Evolutionary conservation across 2,797 vertebrate genomes (phyloP).

Genomic region (Ibycter americanus): DNA sequence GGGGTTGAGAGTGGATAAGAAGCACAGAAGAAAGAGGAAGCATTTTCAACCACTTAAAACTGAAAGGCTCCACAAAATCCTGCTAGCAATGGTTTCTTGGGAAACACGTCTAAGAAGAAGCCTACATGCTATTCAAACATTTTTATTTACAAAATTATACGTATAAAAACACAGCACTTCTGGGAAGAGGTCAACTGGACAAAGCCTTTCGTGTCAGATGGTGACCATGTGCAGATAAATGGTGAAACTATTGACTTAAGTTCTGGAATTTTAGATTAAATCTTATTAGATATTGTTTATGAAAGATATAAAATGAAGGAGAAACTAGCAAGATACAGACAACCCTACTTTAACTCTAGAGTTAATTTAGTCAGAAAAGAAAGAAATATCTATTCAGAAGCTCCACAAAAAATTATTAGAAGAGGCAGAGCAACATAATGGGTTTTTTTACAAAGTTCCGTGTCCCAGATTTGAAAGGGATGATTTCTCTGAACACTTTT

Average conservation of each 20-base stretch:
- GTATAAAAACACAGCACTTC: neutral
- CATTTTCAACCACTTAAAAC: neutral
- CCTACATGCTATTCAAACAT: neutral
- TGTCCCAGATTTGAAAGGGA: neutral
- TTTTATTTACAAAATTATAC: neutral
- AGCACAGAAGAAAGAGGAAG: neutral
- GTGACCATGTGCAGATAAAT: neutral
- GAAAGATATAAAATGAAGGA: neutral
- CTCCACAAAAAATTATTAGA: neutral
- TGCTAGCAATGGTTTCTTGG: neutral
- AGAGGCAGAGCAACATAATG: neutral
- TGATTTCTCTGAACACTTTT: neutral
- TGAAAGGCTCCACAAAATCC: neutral
- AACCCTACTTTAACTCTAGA: neutral
- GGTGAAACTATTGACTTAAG: neutral
- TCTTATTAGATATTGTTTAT: neutral
- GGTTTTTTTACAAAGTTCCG: neutral
- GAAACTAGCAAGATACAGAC: neutral
- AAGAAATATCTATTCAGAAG: neutral
- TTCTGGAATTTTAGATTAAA: neutral
- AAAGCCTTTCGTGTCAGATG: neutral
- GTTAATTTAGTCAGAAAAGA: neutral
- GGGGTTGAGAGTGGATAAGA: neutral
- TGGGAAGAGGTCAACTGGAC: neutral
- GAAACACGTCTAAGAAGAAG: neutral